These are phyloP conservation scores for Sphaeramia orbicularis DNA, from an alignment of 2,797 vertebrate genomes.

Conservation along the genomic window DNA sequence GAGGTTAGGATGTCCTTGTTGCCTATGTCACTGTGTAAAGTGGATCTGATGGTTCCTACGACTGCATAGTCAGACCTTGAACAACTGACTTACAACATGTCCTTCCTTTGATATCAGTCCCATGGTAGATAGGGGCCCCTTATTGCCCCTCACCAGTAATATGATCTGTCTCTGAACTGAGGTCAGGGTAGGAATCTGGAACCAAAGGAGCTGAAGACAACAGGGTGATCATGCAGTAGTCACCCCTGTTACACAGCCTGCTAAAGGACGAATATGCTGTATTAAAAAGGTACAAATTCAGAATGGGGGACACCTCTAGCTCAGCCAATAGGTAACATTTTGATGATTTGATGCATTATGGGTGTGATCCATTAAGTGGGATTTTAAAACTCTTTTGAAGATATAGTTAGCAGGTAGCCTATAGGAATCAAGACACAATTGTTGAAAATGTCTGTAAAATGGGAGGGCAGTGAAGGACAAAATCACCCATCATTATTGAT, in stretches of 20 bases:
- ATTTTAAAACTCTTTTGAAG: too few relatives aligned
- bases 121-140: constrained; percentile 46
- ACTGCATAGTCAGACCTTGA: constrained; percentile 20
- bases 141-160: constrained; percentile 66
- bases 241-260: background rate
- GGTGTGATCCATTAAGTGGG: too few relatives aligned
- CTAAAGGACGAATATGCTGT: background rate
- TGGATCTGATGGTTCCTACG: constrained; percentile 24
- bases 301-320: too few relatives aligned
- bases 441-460: too few relatives aligned
- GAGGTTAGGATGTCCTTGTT: constrained; percentile 39
- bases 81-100: constrained; percentile 2
- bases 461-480: too few relatives aligned
- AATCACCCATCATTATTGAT: too few relatives aligned
- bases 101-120: constrained; percentile 53
- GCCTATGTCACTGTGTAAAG: constrained; percentile 38
- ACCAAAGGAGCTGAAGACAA: constrained; percentile 53
- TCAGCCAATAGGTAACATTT: too few relatives aligned
- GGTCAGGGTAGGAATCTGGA: constrained; percentile 59
- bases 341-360: too few relatives aligned
- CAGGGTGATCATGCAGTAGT: constrained; percentile 34
- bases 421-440: too few relatives aligned
- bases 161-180: constrained; percentile 60
- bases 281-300: too few relatives aligned
- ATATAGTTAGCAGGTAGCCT: too few relatives aligned